Evolutionary conservation across 2,113 vertebrate species (phyloP), one percentile per base, ranked within the genome.

Genomic region (Chaetodon trifascialis): DNA sequence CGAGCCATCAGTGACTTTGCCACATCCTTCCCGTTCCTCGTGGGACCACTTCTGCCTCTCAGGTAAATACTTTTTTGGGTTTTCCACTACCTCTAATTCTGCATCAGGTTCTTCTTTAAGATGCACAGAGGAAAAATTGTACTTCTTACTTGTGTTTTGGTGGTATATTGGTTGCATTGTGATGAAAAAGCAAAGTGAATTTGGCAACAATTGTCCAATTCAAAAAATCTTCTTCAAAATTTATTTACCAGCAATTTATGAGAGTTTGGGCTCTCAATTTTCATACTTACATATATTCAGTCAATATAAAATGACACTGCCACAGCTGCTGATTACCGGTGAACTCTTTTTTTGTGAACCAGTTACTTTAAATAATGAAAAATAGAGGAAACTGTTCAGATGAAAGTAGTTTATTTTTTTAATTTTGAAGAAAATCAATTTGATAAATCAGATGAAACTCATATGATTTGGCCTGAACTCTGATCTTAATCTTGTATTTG

Each of bases 41-140:
- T 3, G 63, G 68, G 68, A 88, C 63, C 54, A 15, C 80, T 25
- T 73, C 80, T 76, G 63, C 75, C 55, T 77, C 44, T 68, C 84
- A 90, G 93, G 93, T 94, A 92, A 93, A 66, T 14, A 30, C 55
- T 44, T 44, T 36, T 52, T 55, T 4, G 51, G 0, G 0, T 67
- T 52, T 62, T 82, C 67, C 3, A 52, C 2, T 51, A 8, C 21
- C 77, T 76, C 2, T 30, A 9, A 42, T 40, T 62, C 23, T 73
- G 21, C 10, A 5, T 19, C 25, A 30, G 16, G 3, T 10, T 63
- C 4, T 54, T 54, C 2, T 58, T 23, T 21, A 49, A 51, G 30
- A 66, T 40, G 4, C 74, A 58, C 15, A 56, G 40, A 64, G 21
- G 11, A 5, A 25, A 78, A 58, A n/a, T 19, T n/a, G 4, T 8